Evolutionary conservation across 2,113 vertebrate genomes (phyloP), one percentile per base, ranked within the genome.

Genomic region (Dunckerocampus dactyliophorus): DNA sequence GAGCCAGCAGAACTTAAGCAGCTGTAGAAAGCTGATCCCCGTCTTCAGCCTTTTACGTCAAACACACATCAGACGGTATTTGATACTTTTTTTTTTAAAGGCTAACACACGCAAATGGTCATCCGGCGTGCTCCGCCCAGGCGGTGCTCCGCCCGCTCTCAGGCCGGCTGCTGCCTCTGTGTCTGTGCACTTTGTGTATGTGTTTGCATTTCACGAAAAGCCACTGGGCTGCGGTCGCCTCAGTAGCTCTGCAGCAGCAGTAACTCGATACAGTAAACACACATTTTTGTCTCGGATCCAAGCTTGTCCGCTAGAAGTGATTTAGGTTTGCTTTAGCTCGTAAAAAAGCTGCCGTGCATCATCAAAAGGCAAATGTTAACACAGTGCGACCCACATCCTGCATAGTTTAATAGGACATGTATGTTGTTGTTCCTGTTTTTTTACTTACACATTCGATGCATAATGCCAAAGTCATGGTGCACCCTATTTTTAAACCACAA

Each of bases 221-320:
- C 62, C 50, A 71, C 64, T 58, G 74, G 72, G 70, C 63, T 86
- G 85, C 75, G 84, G 81, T 83, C 80, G 69, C 53, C 65, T 82
- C 81, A 84, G 80, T 81, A 82, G 68, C 87, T 63, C 83, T 83
- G 76, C 79, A 79, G 73, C 61, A 9, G 79, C 69, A 74, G 87
- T 84, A 88, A 88, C 81, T 71, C 28, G 69, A 88, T 88, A 86
- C 81, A 77, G 71, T 61, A 74, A 72, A 67, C 81, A 77, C 78
- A 79, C 83, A 87, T 85, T 83, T 85, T 86, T 86, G 84, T 75
- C 82, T 66, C 78, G 50, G 76, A 77, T 86, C 85, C 87, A 88
- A 84, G 69, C 64, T 85, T 78, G 78, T 84, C 80, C 69, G 69
- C 58, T 17, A 72, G 84, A 80, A 81, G 82, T 22, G 51, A 75